phyloP scores from a whole-genome alignment of 2,113 vertebrate species.

The Odobenus rosmarus region DNA sequence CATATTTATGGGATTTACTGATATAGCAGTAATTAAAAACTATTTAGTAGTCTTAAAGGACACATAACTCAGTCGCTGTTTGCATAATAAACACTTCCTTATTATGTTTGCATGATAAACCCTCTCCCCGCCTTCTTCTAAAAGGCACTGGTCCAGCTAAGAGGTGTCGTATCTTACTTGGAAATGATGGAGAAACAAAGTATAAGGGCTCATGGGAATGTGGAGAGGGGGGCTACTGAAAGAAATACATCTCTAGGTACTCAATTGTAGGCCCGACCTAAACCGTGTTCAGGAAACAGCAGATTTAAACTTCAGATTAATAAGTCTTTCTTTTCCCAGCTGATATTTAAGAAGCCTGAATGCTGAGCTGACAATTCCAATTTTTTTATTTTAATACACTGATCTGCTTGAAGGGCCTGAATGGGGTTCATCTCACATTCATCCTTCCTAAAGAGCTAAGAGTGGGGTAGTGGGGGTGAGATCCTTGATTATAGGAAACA shows the following conservation, averaged over 20 bases:
- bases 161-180: slow-evolving; percentile 26
- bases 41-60: slow-evolving; percentile 87
- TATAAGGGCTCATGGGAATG: background rate
- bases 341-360: background rate
- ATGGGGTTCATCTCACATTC: background rate
- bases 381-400: background rate
- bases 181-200: background rate
- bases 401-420: background rate
- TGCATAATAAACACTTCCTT: slow-evolving; percentile 85
- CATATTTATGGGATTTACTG: slow-evolving; percentile 87
- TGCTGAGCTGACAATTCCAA: background rate
- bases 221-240: background rate
- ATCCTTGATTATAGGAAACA: background rate
- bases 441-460: background rate
- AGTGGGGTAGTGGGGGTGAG: background rate
- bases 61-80: slow-evolving; percentile 86
- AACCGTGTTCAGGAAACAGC: background rate
- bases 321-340: background rate
- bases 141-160: slow-evolving; percentile 46
- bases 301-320: background rate
- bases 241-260: background rate
- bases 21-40: slow-evolving; percentile 87
- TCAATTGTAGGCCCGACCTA: background rate
- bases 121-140: slow-evolving; percentile 54
- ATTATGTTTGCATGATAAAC: slow-evolving; percentile 85